phyloP scores from a whole-genome alignment of 2,797 vertebrate species.

The Chelidonichthys spinosus region DNA sequence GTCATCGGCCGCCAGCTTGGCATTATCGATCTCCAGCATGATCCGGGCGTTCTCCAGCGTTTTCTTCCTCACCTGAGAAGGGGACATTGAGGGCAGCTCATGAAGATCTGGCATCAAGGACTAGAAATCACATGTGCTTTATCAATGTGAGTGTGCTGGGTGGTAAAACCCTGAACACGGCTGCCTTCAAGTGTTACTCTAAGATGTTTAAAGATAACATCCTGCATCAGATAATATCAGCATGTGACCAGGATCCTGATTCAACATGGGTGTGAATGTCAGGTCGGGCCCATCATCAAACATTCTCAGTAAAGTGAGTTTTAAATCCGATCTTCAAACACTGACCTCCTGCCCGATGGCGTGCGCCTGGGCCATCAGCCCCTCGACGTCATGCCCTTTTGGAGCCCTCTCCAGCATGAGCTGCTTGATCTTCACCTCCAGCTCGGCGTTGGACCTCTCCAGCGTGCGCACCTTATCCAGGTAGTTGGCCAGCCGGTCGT shows the following conservation, averaged over 20 bases:
- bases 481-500: slow-evolving; percentile 85
- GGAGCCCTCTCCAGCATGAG: slow-evolving; percentile 81
- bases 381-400: slow-evolving; percentile 82
- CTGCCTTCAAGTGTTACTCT: no score
- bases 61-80: slow-evolving; percentile 81
- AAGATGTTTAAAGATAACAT: no score
- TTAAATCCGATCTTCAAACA: background rate
- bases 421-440: slow-evolving; percentile 86
- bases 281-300: no score
- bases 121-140: background rate
- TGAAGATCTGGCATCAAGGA: background rate
- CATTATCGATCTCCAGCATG: slow-evolving; percentile 88
- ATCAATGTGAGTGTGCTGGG: no score
- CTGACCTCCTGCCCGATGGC: slow-evolving; percentile 85
- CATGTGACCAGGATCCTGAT: no score
- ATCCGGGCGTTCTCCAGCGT: slow-evolving; percentile 84
- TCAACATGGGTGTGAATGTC: no score
- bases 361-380: slow-evolving; percentile 84
- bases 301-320: background rate
- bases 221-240: no score
- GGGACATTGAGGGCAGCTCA: slow-evolving; percentile 1
- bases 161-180: no score
- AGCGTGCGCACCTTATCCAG: slow-evolving; percentile 85
- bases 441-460: slow-evolving; percentile 84
- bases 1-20: slow-evolving; percentile 87